Conservation (phyloP, 2,888 invertebrate species). For the Mesorhabditis spiculigera region DNA sequence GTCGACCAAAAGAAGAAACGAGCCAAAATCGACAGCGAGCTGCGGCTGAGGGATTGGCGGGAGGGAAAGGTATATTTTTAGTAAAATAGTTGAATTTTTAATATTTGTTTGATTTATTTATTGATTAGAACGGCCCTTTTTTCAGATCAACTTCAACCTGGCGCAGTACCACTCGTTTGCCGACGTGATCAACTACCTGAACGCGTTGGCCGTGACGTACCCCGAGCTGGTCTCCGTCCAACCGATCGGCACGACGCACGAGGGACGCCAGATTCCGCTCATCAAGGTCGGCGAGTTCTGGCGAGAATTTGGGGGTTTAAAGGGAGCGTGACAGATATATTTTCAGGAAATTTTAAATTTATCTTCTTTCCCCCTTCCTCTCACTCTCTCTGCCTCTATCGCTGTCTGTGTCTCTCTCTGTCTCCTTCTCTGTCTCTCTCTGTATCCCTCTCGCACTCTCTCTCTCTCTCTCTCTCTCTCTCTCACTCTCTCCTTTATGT, state of each 20-base stretch:
- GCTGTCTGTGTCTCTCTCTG: no score
- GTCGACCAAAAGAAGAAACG: constrained; percentile 39
- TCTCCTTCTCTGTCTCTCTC: no score
- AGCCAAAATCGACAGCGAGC: constrained; percentile 29
- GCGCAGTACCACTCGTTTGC: constrained; percentile 55
- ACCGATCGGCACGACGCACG: constrained; percentile 57
- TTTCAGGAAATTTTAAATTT: no score
- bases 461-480: no score
- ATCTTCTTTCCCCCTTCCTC: no score
- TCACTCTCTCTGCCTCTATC: no score
- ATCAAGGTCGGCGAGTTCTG: constrained; percentile 42
- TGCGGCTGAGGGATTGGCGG: constrained; percentile 36
- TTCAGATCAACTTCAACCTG: constrained; percentile 45
- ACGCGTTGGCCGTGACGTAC: constrained; percentile 52
- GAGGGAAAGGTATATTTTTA: constrained; percentile 28
- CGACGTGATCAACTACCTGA: constrained; percentile 56
- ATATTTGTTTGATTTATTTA: not conserved
- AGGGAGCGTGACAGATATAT: no score
- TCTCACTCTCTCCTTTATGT: no score
- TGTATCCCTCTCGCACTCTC: no score
- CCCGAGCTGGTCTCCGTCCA: constrained; percentile 55
- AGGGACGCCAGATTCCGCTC: constrained; percentile 55
- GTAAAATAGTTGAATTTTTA: constrained; percentile 7
- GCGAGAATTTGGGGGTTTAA: no score
- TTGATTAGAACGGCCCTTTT: not conserved